A percentile compares a stretch with the other conserved stretches of the same genome.
phyloP scores from a whole-genome alignment of 2,888 invertebrate genomes.

The Halocaridina rubra region DNA sequence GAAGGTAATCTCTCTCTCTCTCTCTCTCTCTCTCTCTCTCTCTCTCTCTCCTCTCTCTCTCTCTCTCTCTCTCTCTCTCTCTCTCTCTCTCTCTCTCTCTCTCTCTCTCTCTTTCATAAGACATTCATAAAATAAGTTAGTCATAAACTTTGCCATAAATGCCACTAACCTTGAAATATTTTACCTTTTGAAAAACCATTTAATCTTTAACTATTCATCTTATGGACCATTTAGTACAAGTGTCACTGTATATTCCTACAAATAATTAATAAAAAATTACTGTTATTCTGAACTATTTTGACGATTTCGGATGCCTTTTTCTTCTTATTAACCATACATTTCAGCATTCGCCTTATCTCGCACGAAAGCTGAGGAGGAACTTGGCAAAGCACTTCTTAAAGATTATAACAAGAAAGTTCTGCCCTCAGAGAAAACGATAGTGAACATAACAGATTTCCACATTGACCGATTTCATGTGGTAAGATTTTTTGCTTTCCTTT shows the following conservation, averaged over 20 bases:
- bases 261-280: no score
- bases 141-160: background rate
- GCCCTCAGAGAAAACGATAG: background rate
- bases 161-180: background rate
- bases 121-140: background rate
- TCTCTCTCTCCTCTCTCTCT: background rate
- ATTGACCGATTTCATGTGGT: no score
- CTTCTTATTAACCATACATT: no score
- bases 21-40: background rate
- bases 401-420: background rate
- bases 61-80: background rate
- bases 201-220: background rate
- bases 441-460: no score
- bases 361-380: no score
- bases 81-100: constrained; percentile 8
- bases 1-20: background rate
- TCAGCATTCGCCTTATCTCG: no score
- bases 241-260: no score
- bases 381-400: background rate
- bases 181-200: background rate
- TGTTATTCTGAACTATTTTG: no score
- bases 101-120: background rate
- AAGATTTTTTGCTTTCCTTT: no score
- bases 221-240: background rate
- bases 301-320: no score